Evolutionary conservation across 2,797 vertebrate species (phyloP).

Genomic region (Clarias platycephalus): DNA sequence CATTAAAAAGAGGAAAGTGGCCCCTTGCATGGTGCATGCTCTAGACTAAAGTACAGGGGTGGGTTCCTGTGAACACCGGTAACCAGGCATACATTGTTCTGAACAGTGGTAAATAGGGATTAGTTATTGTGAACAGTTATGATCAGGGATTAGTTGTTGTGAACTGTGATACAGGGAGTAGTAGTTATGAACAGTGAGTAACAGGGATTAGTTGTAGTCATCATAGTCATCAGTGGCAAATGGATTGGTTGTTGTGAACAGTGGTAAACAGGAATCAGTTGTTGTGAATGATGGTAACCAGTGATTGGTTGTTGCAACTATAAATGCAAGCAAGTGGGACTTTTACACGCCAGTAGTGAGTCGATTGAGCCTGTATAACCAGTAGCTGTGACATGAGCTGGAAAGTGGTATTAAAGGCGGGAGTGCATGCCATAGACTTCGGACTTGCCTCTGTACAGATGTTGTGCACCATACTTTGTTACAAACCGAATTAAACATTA

Average conservation of each 20-base stretch:
- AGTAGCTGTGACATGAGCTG: background rate
- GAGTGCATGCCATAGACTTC: constrained; percentile 49
- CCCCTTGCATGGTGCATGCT: background rate
- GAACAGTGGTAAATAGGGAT: background rate
- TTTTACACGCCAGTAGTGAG: background rate
- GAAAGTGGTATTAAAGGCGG: background rate
- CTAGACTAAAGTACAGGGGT: background rate
- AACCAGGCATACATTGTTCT: too few species aligned
- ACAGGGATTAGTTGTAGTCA: too few species aligned
- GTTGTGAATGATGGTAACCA: background rate
- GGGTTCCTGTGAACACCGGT: too few species aligned
- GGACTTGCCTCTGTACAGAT: constrained; percentile 56
- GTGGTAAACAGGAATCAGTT: too few species aligned
- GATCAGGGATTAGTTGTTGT: background rate
- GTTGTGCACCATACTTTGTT: background rate
- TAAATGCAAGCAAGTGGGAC: background rate
- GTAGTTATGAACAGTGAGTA: too few species aligned
- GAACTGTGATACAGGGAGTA: too few species aligned
- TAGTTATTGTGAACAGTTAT: background rate
- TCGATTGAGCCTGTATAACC: background rate
- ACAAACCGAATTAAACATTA: constrained; percentile 6
- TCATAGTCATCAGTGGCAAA: too few species aligned
- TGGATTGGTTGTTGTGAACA: too few species aligned
- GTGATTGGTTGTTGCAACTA: background rate
- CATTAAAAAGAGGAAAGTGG: background rate